These are phyloP conservation scores for Tricholauxania praeusta DNA, from an alignment of 2,888 invertebrate species.

Conservation along the genomic window DNA sequence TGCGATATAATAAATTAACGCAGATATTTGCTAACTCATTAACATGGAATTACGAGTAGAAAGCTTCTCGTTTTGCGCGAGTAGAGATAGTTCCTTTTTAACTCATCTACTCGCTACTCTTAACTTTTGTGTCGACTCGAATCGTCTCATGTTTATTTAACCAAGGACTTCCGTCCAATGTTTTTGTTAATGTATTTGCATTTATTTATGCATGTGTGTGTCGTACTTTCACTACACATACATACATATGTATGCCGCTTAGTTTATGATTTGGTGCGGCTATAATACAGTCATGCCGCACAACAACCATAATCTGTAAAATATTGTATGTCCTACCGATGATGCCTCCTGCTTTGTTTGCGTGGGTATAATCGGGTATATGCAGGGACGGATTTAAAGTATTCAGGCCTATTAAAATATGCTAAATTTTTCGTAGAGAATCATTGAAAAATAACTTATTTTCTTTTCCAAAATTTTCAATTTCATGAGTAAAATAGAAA, in stretches of 20 bases:
- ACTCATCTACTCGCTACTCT: background rate
- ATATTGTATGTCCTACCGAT: too few species aligned
- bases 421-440: too few species aligned
- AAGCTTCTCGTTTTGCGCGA: too few species aligned
- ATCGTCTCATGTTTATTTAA: constrained; percentile 1
- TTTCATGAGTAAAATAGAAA: too few species aligned
- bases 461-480: too few species aligned
- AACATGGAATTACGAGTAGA: background rate
- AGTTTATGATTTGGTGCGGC: background rate
- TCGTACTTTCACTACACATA: background rate
- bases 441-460: too few species aligned
- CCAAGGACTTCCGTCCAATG: constrained; percentile 7
- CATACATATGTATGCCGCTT: background rate
- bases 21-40: constrained; percentile 12
- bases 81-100: too few species aligned
- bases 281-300: constrained; percentile 5
- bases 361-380: too few species aligned
- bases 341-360: too few species aligned
- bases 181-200: constrained; percentile 6
- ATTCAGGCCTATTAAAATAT: too few species aligned
- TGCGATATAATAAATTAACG: background rate
- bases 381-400: too few species aligned
- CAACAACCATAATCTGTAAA: background rate
- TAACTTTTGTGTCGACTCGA: background rate
- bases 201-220: background rate